Base-by-base conservation (phyloP, 1,140 invertebrate genomes). In the Probaryconus sp. region DNA sequence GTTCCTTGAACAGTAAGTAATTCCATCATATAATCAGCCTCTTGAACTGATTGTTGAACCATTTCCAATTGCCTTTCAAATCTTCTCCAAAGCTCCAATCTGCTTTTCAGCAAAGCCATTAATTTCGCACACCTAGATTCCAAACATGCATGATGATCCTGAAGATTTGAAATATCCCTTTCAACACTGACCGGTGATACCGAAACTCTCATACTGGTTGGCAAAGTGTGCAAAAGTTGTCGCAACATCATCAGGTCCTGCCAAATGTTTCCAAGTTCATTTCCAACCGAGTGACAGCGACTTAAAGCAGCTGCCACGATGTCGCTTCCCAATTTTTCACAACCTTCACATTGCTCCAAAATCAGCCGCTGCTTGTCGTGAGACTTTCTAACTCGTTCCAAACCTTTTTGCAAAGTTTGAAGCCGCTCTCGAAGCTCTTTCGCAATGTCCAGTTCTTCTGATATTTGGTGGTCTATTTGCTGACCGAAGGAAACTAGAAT, bases 11-110 rank as follows among this genome's bases (percentile, higher is more conserved):
- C 92, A 1, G 92, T 93, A 2, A 95, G 87, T 7, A 95, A 83
- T 76, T 95, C 93, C 87, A 95, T 94, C 93, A 95, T 94, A 76
- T 94, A 95, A 81, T 95, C 94, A 0, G 93, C 93, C 72, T 95
- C 93, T 53, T 94, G 90, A 0, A 94, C 92, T 0, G 93, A 94
- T 21, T 93, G 91, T 43, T 94, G 92, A 1, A 95, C 93, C 81
- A 92, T 76, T 74, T 95, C 93, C 56, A 95, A 81, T 73, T 94
- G 93, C 10, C 89, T 85, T 71, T 94, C 93, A 76, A 94, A 95
- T 17, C 92, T 85, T 21, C 91, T 86, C 94, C 94, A 95, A 3
- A 95, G 80, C 5, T 88, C 89, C 11, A 93, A 77, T 5, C 92
- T 89, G 37, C 89, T 90, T n/a, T 89, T 89, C 2, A 95, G 83